Evolutionary conservation across 30 jellyfish, hydroid and myxozoan genomes (phyloP).

Genomic region (Cassiopea xamachana): DNA sequence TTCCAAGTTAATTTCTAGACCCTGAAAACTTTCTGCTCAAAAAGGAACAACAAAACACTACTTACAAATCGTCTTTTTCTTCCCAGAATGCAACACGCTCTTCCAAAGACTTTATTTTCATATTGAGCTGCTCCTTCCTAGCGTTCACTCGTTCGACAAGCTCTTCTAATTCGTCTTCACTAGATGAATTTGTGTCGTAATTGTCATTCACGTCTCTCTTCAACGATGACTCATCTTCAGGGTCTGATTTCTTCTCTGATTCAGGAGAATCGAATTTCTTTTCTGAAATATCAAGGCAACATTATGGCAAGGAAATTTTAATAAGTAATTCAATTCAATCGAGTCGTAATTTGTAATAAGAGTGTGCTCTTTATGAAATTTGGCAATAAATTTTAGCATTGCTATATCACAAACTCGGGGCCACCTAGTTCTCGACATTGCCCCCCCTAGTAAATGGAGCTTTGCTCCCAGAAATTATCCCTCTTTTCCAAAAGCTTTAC

Average conservation of each 20-base stretch:
- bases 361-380: too few relatives aligned
- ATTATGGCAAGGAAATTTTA: neutral
- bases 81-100: constrained; percentile 74
- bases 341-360: neutral
- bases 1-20: too few relatives aligned
- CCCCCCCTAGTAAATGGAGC: too few relatives aligned
- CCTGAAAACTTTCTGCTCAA: neutral
- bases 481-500: too few relatives aligned
- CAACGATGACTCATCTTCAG: constrained; percentile 24
- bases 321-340: neutral
- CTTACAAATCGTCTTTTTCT: constrained; percentile 52
- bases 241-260: constrained; percentile 30
- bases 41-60: neutral
- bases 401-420: too few relatives aligned
- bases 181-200: constrained; percentile 34
- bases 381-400: too few relatives aligned
- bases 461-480: too few relatives aligned
- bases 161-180: constrained; percentile 69
- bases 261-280: constrained; percentile 24
- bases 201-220: neutral
- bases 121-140: constrained; percentile 48
- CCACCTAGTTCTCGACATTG: too few relatives aligned
- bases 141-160: constrained; percentile 59
- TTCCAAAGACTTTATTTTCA: constrained; percentile 41
- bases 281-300: constrained; percentile 3